Base-by-base conservation (phyloP, 2,888 invertebrate species). In the Eremobia ochroleuca region DNA sequence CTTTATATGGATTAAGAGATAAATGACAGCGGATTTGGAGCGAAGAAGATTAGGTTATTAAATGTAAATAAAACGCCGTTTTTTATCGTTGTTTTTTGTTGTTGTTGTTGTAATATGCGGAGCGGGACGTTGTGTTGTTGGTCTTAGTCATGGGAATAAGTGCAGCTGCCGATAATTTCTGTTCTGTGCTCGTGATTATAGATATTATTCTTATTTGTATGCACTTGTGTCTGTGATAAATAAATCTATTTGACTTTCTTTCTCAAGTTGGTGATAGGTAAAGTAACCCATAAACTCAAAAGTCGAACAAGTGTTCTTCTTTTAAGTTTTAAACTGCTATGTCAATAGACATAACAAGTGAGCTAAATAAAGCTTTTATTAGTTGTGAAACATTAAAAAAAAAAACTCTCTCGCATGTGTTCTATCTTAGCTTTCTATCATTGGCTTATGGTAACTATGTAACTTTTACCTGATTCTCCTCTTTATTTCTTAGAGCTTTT, bases 11-110 rank as follows among this genome's bases (percentile, higher is more conserved):
- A 73, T 73, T 81, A 85, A 77, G 79, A 58, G 59, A 80, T 61
- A 69, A 52, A 62, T 69, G 79, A 81, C 79, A 84, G 88, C 88
- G 88, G 69, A 78, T 77, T 85, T 76, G 40, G 89, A 81, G 74
- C 82, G 71, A 37, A 61, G 52, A 70, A 46, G 37, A 69, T 69
- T 59, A 13, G 37, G 58, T 52, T 8, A 58, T 49, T 65, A 55
- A 69, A 58, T 37, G 34, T 28, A 3, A 70, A 58, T 25, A 15
- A 55, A 67, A 34, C 0, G 11, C 25, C n/a, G 25, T 21, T 66
- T 61, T 59, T 75, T 65, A 18, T 58, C 40, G 21, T 61, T 4
- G 1, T 34, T 65, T 43, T 79, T 61, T 4, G 1, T 34, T 65
- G 52, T 79, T 46, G 31, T n/a, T 67, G 31, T 31, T 34, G 40